Evolutionary conservation across 1,140 invertebrate species (phyloP).

Genomic region (Acromyrmex echinatior): DNA sequence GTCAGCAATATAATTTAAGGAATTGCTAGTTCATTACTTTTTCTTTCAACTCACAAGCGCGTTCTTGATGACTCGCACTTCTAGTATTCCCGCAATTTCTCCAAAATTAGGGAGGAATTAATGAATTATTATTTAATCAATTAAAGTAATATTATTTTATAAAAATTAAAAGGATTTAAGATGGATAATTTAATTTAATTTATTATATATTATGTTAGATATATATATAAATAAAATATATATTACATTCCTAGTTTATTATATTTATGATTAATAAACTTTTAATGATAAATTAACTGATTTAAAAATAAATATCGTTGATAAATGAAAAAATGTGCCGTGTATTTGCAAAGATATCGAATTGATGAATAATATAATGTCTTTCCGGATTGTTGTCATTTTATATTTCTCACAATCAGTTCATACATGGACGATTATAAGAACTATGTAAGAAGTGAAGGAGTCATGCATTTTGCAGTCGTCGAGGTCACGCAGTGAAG

Average conservation of each 20-base stretch:
- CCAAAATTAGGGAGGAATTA: not conserved
- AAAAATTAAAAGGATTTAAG: not conserved
- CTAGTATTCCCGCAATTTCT: not conserved
- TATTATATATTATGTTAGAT: not conserved
- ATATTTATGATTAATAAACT: not conserved
- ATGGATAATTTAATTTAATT: no score
- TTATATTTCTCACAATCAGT: not conserved
- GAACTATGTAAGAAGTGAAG: slow-evolving; percentile 19
- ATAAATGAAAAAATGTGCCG: not conserved
- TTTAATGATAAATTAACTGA: not conserved
- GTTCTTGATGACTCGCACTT: not conserved
- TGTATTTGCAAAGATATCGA: not conserved
- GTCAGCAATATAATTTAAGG: slow-evolving; percentile 12
- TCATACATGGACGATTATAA: not conserved
- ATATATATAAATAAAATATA: no score
- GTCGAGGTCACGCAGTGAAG: not conserved
- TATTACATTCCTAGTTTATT: not conserved
- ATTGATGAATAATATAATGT: not conserved
- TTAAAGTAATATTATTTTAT: not conserved
- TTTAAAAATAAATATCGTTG: not conserved
- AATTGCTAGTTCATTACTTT: slow-evolving; percentile 33
- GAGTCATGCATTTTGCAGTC: not conserved
- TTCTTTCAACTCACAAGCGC: not conserved
- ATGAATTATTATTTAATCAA: not conserved
- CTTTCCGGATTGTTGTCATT: not conserved